Percentiles rank a stretch among this genome's conserved stretches.
These are phyloP conservation scores for Cryptus armator DNA, from an alignment of 2,888 invertebrate genomes.

Conservation along the genomic window DNA sequence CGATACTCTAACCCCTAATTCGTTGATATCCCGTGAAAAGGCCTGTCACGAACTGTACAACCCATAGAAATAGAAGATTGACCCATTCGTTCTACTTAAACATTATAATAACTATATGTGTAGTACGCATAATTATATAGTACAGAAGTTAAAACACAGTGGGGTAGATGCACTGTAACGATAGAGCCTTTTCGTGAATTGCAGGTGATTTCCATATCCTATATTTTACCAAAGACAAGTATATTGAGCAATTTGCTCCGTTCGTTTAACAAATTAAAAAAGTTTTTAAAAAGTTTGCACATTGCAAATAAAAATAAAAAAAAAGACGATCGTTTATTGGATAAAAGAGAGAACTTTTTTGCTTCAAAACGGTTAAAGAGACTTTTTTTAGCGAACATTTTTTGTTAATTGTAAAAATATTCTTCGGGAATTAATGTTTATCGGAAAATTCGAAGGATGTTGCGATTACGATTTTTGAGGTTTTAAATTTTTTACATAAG, in stretches of 20 bases:
- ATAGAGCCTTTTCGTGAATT: neutral
- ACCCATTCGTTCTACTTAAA: slow-evolving; percentile 9
- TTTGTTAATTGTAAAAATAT: too few relatives aligned
- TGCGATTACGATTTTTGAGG: too few relatives aligned
- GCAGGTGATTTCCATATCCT: neutral
- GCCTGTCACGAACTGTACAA: slow-evolving; percentile 38
- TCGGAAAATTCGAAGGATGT: too few relatives aligned
- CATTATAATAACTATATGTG: slow-evolving; percentile 6
- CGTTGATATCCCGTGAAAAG: slow-evolving; percentile 57
- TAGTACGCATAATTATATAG: neutral
- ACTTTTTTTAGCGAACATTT: neutral
- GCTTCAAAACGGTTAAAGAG: neutral
- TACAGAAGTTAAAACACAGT: neutral
- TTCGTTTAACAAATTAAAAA: neutral
- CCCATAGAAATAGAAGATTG: neutral
- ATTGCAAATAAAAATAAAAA: neutral
- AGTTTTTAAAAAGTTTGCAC: neutral
- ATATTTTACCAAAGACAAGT: neutral
- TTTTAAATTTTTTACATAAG: too few relatives aligned
- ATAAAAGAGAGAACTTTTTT: too few relatives aligned
- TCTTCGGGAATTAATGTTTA: too few relatives aligned
- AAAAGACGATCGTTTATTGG: neutral
- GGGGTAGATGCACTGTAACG: neutral
- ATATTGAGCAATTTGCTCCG: neutral
- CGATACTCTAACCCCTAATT: slow-evolving; percentile 34